Percentiles rank a stretch among this genome's conserved stretches.
phyloP scores from a whole-genome alignment of 2,888 invertebrate genomes.

The Tipula lateralis region DNA sequence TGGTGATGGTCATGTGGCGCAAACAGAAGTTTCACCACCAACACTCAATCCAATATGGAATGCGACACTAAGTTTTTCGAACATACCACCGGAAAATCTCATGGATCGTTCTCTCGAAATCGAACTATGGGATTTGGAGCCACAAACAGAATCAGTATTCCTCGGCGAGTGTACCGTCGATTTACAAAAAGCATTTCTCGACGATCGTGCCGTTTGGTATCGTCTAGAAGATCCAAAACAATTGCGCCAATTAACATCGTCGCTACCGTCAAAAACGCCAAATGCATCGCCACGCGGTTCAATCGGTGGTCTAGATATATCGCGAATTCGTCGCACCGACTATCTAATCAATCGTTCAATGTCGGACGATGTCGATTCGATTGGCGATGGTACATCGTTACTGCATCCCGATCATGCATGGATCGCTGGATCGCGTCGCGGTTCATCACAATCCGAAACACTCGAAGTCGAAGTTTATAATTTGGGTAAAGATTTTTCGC shows the following conservation, averaged over 20 bases:
- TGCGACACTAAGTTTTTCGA: slow-evolving; percentile 77
- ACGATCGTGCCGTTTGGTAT: slow-evolving; percentile 88
- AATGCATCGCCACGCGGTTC: slow-evolving; percentile 77
- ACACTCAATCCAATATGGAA: slow-evolving; percentile 90
- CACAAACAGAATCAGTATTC: slow-evolving; percentile 75
- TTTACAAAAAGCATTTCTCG: slow-evolving; percentile 69
- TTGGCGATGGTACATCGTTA: slow-evolving; percentile 68
- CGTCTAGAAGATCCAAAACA: slow-evolving; percentile 74
- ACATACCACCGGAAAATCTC: slow-evolving; percentile 71
- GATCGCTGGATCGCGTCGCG: slow-evolving; percentile 70
- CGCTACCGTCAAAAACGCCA: slow-evolving; percentile 60
- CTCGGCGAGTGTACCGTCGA: slow-evolving; percentile 71
- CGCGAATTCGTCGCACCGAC: slow-evolving; percentile 63
- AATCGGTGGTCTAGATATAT: slow-evolving; percentile 56
- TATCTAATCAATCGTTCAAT: slow-evolving; percentile 70
- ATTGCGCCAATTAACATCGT: slow-evolving; percentile 51
- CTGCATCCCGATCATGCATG: slow-evolving; percentile 85
- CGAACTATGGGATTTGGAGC: slow-evolving; percentile 81
- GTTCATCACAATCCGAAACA: slow-evolving; percentile 86
- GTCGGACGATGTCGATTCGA: slow-evolving; percentile 71
- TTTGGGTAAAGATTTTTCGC: slow-evolving; percentile 78
- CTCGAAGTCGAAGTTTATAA: slow-evolving; percentile 80
- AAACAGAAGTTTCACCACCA: slow-evolving; percentile 80
- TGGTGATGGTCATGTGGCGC: slow-evolving; percentile 68
- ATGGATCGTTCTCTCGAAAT: slow-evolving; percentile 78